Conservation (phyloP, 1,140 invertebrate species). For the Periplaneta americana region DNA sequence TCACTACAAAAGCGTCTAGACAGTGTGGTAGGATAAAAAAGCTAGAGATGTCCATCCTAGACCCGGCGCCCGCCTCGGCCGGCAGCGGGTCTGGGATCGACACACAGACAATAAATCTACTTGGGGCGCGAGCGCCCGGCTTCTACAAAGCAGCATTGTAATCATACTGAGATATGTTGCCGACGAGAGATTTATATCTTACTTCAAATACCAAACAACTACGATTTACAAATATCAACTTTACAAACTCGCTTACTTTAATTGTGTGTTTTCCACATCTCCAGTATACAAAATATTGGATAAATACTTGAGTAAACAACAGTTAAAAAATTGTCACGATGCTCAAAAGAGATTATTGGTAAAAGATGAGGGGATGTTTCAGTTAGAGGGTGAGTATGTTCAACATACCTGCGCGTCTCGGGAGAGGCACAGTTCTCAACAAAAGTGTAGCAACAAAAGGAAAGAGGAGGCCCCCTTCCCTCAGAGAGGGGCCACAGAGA, state of each 20-base stretch:
- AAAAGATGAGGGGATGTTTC: not conserved
- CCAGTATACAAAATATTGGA: conserved; percentile 21
- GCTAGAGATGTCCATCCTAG: not conserved
- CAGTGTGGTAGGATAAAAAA: not conserved
- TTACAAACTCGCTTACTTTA: not conserved
- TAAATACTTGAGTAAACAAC: conserved; percentile 21
- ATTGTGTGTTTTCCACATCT: not conserved
- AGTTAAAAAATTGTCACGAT: conserved; percentile 2
- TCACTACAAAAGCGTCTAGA: not conserved
- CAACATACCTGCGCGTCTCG: not conserved
- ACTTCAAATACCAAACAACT: conserved; percentile 1
- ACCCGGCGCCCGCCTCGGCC: not conserved
- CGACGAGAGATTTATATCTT: not conserved
- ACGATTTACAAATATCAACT: not conserved
- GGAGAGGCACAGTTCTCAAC: conserved; percentile 1
- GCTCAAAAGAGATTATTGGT: not conserved
- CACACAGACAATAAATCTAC: no score
- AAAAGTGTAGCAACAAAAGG: conserved; percentile 10
- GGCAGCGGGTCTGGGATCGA: not conserved
- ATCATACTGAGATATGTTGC: not conserved
- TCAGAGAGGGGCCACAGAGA: conserved; percentile 1
- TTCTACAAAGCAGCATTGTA: not conserved
- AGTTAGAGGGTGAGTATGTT: conserved; percentile 6
- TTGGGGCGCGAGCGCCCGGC: no score
- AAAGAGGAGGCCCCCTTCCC: not conserved